Conservation (phyloP, 2,888 invertebrate species). For the Sarcophaga subvicina region DNA sequence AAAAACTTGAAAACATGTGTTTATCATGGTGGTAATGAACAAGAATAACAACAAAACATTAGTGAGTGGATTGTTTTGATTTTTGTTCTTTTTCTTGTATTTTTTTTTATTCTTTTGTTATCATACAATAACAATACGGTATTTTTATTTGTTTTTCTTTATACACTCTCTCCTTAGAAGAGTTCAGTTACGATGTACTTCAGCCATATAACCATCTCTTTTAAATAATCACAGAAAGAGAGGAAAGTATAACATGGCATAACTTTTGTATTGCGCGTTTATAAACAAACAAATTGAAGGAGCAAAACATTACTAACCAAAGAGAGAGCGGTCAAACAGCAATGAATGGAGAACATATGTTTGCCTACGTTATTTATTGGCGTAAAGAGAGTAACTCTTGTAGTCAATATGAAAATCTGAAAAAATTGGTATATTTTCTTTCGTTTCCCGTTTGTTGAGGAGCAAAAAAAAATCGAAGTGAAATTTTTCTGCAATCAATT, state of each 20-base stretch:
- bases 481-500: conserved; percentile 70
- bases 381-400: conserved; percentile 52
- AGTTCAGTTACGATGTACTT: not conserved
- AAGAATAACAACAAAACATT: conserved; percentile 18
- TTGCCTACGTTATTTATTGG: not conserved
- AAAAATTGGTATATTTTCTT: conserved; percentile 69
- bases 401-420: conserved; percentile 17
- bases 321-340: conserved; percentile 24
- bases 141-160: conserved; percentile 54
- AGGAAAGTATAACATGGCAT: not conserved
- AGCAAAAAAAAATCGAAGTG: conserved; percentile 71
- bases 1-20: conserved; percentile 59
- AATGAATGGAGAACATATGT: conserved; percentile 10
- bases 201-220: conserved; percentile 38
- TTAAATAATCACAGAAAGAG: conserved; percentile 31
- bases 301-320: conserved; percentile 17
- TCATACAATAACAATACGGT: conserved; percentile 60
- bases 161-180: conserved; percentile 43
- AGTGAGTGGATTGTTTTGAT: conserved; percentile 61
- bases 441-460: conserved; percentile 64
- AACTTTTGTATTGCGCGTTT: not conserved
- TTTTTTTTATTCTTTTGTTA: conserved; percentile 10
- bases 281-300: conserved; percentile 46
- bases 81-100: conserved; percentile 24
- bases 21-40: conserved; percentile 42